Evolutionary conservation across 2,797 vertebrate genomes (phyloP), one percentile per base, ranked within the genome.

Genomic region (Manis crassicaudata): DNA sequence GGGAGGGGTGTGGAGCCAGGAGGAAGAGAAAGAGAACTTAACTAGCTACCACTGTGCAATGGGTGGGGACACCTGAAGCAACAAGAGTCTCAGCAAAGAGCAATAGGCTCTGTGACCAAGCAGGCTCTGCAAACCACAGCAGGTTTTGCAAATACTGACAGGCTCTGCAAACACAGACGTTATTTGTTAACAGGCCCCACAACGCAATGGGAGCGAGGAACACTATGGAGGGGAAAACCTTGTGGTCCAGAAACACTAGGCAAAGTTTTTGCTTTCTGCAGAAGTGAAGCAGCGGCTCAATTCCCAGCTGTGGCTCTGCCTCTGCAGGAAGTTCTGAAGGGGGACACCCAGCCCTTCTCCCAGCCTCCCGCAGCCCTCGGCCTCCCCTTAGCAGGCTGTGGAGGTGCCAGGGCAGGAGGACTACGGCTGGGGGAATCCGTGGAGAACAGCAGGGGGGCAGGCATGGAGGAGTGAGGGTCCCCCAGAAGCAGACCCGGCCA

Each of bases 361-460:
- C 20, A n/a, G 60, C 68, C 35, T 79, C 54, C 20, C 46, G 18
- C 12, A 52, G 60, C 37, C 63, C 54, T 88, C 5, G 5, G 6
- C 23, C n/a, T 63, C 25, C 8, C 56, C 12, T 54, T 43, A 72
- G 80, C 54, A 60, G 88, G 46, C 60, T 16, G 10, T 58, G 11
- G 80, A 82, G 46, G 58, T 63, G 32, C n/a, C 67, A 46, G 65
- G 75, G 21, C 40, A 63, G 1, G n/a, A 76, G 25, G 20, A 23
- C 54, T 1, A 6, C 3, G n/a, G 43, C 0, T 0, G 14, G 52
- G 11, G 37, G 46, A 52, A 43, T 37, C 56, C 25, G 9, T 11
- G 43, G 35, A 7, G 9, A 29, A 2, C 2, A 17, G 10, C 5
- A 1, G 18, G 27, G 6, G 1, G 21, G 37, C 27, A 40, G 65